A percentile compares a stretch with the other conserved stretches of the same genome.
Conservation (phyloP, 2,797 vertebrate species). For the Ataeniobius toweri region DNA sequence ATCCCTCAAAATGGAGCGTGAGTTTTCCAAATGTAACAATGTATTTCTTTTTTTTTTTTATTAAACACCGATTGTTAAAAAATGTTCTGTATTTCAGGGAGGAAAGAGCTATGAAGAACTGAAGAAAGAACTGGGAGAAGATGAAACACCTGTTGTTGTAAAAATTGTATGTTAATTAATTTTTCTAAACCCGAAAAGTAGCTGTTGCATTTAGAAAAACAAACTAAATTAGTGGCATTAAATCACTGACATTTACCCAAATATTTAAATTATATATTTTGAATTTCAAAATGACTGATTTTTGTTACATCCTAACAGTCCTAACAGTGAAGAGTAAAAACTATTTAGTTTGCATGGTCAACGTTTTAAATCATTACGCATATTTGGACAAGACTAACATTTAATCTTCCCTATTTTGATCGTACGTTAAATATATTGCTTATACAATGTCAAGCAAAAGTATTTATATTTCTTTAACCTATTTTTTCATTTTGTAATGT, state of each 20-base stretch:
- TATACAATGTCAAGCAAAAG: background rate
- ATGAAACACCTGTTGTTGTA: slow-evolving; percentile 59
- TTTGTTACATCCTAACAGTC: background rate
- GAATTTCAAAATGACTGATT: no score
- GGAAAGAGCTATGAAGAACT: slow-evolving; percentile 88
- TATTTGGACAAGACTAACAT: background rate
- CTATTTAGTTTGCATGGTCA: background rate
- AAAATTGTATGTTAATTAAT: slow-evolving; percentile 65
- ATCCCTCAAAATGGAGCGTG: slow-evolving; percentile 87
- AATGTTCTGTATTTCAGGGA: slow-evolving; percentile 66
- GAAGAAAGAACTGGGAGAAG: slow-evolving; percentile 85
- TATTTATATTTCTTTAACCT: background rate
- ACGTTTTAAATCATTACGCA: background rate
- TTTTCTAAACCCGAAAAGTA: background rate
- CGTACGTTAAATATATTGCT: background rate
- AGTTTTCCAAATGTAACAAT: slow-evolving; percentile 49
- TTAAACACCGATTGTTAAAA: background rate
- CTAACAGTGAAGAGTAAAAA: background rate
- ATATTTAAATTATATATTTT: no score
- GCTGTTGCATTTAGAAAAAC: background rate
- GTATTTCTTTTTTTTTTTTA: background rate
- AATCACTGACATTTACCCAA: background rate
- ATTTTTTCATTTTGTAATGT: background rate
- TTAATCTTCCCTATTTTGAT: background rate
- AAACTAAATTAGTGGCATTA: background rate